Percentiles rank a stretch among this genome's conserved stretches.
phyloP scores from a whole-genome alignment of 1,140 invertebrate species.

The Zaprionus vittiger region DNA sequence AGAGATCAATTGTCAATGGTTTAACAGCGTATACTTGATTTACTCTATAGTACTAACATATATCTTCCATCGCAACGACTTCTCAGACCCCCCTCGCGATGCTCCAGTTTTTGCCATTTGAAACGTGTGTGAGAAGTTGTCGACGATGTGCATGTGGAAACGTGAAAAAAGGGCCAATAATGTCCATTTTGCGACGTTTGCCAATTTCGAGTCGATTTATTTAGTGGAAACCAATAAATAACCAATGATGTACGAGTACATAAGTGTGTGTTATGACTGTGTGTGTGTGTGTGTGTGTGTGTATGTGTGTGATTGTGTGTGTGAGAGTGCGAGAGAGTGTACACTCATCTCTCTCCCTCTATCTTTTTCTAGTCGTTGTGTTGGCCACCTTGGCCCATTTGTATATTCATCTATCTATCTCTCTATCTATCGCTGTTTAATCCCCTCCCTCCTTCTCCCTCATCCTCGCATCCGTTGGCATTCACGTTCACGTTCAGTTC shows the following conservation, averaged over 20 bases:
- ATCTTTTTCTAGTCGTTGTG: not conserved
- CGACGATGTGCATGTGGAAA: conserved; percentile 15
- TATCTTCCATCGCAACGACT: not conserved
- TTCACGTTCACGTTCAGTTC: conserved; percentile 17
- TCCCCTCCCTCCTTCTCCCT: not conserved
- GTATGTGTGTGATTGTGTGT: conserved; percentile 1
- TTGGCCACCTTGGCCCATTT: conserved; percentile 23
- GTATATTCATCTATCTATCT: conserved; percentile 18
- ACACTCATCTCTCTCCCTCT: not conserved
- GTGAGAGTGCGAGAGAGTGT: not conserved
- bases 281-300: conserved; percentile 1
- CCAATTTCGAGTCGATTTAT: conserved; percentile 81
- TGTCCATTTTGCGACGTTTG: conserved; percentile 81
- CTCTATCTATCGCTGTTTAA: conserved; percentile 19
- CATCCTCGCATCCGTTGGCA: not conserved
- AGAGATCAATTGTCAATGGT: too few species aligned
- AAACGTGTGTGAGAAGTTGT: conserved; percentile 15
- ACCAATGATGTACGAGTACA: conserved; percentile 70
- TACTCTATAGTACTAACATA: too few species aligned
- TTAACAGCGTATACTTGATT: too few species aligned
- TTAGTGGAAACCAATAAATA: conserved; percentile 82
- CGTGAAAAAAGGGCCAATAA: conserved; percentile 62
- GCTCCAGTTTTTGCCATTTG: conserved; percentile 10
- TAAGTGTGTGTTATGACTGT: conserved; percentile 13
- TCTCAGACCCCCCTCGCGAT: not conserved